phyloP scores from a whole-genome alignment of 2,797 vertebrate genomes.

The Alectoris magna region DNA sequence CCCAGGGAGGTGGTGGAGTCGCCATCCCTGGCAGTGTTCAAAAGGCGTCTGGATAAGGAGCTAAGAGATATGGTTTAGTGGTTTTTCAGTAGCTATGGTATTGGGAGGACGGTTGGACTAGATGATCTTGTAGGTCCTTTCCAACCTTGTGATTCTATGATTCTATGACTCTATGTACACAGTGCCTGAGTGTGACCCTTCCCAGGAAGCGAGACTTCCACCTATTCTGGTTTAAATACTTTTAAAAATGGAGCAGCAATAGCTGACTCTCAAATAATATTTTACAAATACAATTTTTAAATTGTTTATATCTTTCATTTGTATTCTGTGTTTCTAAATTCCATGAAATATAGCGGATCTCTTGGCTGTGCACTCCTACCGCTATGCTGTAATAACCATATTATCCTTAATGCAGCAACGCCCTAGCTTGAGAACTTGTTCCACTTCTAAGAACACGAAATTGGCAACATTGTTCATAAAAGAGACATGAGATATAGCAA shows the following conservation, averaged over 20 bases:
- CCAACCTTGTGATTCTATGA: too few relatives aligned
- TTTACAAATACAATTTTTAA: not conserved
- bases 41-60: too few relatives aligned
- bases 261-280: not conserved
- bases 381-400: not conserved
- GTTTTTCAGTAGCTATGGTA: too few relatives aligned
- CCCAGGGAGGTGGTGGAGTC: too few relatives aligned
- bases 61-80: too few relatives aligned
- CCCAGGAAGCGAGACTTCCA: not conserved
- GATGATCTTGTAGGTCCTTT: too few relatives aligned
- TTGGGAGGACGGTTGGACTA: too few relatives aligned
- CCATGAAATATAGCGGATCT: not conserved
- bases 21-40: too few relatives aligned
- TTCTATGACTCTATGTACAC: rapidly evolving
- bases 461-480: slow-evolving; percentile 36
- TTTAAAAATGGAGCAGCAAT: not conserved
- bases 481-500: slow-evolving; percentile 35
- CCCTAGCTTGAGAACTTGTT: not conserved
- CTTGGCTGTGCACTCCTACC: not conserved
- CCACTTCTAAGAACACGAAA: slow-evolving; percentile 44
- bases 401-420: not conserved
- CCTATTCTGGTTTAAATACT: not conserved
- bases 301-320: not conserved
- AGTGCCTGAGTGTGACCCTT: not conserved
- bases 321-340: not conserved